A percentile compares a stretch with the other conserved stretches of the same genome.
phyloP scores from a whole-genome alignment of 2,113 vertebrate genomes.

The Elachura formosa region DNA sequence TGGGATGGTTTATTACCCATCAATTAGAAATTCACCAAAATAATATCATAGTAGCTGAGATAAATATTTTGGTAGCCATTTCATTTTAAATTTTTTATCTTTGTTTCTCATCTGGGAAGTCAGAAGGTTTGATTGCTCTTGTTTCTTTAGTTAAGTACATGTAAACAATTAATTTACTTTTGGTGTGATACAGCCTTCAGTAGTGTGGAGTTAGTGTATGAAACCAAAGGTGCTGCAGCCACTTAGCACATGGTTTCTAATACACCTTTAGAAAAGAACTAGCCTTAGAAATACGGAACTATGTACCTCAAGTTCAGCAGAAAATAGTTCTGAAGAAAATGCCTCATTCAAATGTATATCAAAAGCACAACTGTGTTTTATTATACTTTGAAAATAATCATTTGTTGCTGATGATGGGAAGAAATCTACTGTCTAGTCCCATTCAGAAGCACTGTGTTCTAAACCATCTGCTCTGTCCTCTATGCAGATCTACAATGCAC shows the following conservation, averaged over 20 bases:
- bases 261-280: not conserved
- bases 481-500: not conserved
- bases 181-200: not conserved
- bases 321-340: not conserved
- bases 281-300: not conserved
- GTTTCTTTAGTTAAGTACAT: not conserved
- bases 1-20: not conserved
- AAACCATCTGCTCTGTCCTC: not conserved
- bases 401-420: not conserved
- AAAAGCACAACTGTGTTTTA: not conserved
- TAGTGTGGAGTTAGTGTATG: not conserved
- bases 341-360: not conserved
- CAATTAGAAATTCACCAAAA: not conserved
- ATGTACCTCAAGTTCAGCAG: not conserved
- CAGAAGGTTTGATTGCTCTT: not conserved
- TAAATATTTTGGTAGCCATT: not conserved
- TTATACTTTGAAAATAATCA: not conserved
- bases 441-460: not conserved
- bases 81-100: not conserved
- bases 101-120: not conserved
- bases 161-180: not conserved
- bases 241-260: not conserved
- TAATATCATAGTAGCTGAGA: not conserved
- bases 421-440: not conserved
- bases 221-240: not conserved